Base-by-base conservation (phyloP, 2,113 vertebrate species). In the Columba janthina region DNA sequence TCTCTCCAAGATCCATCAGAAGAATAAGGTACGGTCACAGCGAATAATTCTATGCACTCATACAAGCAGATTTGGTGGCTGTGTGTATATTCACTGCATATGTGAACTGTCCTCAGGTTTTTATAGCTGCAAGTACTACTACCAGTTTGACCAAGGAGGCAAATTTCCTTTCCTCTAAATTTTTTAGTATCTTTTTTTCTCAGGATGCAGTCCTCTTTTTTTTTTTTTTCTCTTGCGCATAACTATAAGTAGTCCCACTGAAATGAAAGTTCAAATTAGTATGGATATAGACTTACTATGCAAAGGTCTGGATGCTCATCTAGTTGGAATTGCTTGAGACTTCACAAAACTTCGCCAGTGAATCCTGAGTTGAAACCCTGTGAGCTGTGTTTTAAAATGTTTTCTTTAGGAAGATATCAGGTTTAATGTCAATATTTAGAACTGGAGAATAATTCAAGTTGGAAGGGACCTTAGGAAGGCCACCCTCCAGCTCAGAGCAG, bases 1-100 rank as follows among this genome's bases (percentile, higher is more conserved):
- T 66, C 91, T 98, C 86, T 97, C 97, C 97, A 99, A 97, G 93
- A 96, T 99, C 54, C 99, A 99, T 88, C 97, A 96, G 36, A 98
- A 98, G 94, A 98, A 98, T 87, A 99, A 99, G 99, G 99, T 99
- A 98, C 0, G 1, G 84, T 93, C 24, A 10, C 24, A 65, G 46
- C 18, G 38, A 51, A 10, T 42, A 9, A 11, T 62, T 64, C 34
- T 61, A 20, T 18, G 28, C 1, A 2, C 4, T 79, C 0, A 0
- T 53, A 21, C n/a, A 19, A 34, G 26, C 15, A 25, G 0, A 25
- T 74, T 66, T 26, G 50, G 10, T 79, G 66, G 20, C 38, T 64
- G 10, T 6, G 8, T 8, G 12, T 60, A 0, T 18, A 17, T 74
- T 84, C 18, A 1, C 38, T 84, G 2, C 3, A 0, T 25, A 4